A percentile compares a stretch with the other conserved stretches of the same genome.
Conservation (phyloP, 2,888 invertebrate genomes). For the Callyntrura guangdongensis region DNA sequence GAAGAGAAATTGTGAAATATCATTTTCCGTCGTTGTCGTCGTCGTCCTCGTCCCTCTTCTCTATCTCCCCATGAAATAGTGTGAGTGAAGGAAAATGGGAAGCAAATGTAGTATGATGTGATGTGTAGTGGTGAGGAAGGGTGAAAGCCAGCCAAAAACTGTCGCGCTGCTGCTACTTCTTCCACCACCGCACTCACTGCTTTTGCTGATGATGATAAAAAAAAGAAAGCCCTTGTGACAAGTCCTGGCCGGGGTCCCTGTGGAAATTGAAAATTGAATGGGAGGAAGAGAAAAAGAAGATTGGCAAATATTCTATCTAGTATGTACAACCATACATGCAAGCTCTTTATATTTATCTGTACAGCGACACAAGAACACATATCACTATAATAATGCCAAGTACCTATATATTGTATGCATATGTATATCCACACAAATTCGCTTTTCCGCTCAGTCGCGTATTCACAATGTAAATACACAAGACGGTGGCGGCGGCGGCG, state of each 20-base stretch:
- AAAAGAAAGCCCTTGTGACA: conserved; percentile 78
- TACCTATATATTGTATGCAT: conserved; percentile 11
- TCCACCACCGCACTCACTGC: neutral
- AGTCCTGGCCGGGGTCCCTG: conserved; percentile 72
- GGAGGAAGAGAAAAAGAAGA: conserved; percentile 67
- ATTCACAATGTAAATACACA: conserved; percentile 64
- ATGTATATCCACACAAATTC: conserved; percentile 54
- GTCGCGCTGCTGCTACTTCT: conserved; percentile 46
- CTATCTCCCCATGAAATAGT: neutral
- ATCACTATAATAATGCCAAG: neutral
- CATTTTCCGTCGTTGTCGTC: conserved; percentile 62
- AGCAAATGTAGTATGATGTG: conserved; percentile 58
- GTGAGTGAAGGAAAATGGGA: conserved; percentile 37
- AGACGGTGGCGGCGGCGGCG: neutral
- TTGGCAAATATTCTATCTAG: conserved; percentile 51
- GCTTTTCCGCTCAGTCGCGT: conserved; percentile 71
- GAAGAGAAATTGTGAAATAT: conserved; percentile 74
- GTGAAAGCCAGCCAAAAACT: conserved; percentile 67
- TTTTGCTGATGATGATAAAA: conserved; percentile 65
- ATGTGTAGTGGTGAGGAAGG: conserved; percentile 55
- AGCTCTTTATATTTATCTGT: conserved; percentile 16
- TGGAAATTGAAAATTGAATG: conserved; percentile 80
- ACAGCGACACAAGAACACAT: neutral
- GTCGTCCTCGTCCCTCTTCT: neutral
- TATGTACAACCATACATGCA: neutral